Evolutionary conservation across 2,888 invertebrate genomes (phyloP), one percentile per base, ranked within the genome.

Genomic region (Subacronicta megacephala): DNA sequence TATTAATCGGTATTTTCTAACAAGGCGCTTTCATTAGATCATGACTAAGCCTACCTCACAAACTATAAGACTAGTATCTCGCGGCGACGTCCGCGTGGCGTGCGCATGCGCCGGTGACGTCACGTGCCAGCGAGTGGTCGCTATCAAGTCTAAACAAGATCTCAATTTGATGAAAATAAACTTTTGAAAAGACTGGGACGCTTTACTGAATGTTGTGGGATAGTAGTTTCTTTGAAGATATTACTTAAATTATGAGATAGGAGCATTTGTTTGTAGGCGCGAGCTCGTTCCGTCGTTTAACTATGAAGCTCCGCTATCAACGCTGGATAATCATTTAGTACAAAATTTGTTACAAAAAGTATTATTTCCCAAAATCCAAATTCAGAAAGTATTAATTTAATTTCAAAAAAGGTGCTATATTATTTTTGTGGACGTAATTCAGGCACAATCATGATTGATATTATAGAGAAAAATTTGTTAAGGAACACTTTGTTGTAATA

Each of bases 1-100:
- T 92, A 94, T 93, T 94, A 94, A 93, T 94, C 94, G 94, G 94
- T 94, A 94, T 93, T 94, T 93, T 92, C 90, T 94, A 93, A 94
- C 94, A 93, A 93, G 94, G 93, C 93, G 93, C 93, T 93, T 90
- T 93, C 93, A 93, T 93, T 92, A 92, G 89, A 93, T 92, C 94
- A 93, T 94, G 94, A 94, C 93, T 93, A 91, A 90, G 94, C 94
- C 93, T 94, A 94, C 94, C 94, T 94, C 94, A 94, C 92, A 92
- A 90, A 90, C 90, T 89, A 86, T 87, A 87, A 85, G 93, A 89
- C 91, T 87, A 81, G 84, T 73, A 85, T 74, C 80, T 81, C 82
- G 83, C 75, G 72, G 70, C 73, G 76, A 63, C 77, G 72, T 60
- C 67, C 75, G 62, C 51, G 62, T 59, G 45, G 59, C 63, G 46